These are phyloP conservation scores for Tapera naevia DNA, from an alignment of 2,797 vertebrate species.

Conservation along the genomic window DNA sequence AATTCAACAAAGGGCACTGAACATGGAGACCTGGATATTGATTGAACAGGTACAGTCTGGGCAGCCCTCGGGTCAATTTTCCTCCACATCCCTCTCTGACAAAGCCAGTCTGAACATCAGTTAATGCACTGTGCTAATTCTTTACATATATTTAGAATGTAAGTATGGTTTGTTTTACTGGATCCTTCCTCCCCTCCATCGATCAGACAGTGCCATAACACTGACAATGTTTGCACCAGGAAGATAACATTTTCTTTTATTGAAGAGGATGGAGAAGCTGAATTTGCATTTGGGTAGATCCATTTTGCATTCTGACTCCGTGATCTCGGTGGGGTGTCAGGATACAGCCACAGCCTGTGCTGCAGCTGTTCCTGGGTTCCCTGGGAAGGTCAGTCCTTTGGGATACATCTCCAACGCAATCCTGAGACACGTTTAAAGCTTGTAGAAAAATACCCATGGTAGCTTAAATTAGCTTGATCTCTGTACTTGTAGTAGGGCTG, in stretches of 20 bases:
- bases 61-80: not conserved
- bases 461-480: not conserved
- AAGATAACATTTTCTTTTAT: not conserved
- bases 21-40: not conserved
- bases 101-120: not conserved
- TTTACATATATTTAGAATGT: not conserved
- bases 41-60: not conserved
- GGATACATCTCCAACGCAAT: not conserved
- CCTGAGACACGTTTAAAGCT: not conserved
- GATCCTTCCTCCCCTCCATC: not conserved
- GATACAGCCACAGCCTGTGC: not conserved
- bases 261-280: not conserved
- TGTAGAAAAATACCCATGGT: not conserved
- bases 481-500: not conserved
- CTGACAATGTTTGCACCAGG: not conserved
- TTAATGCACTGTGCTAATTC: not conserved
- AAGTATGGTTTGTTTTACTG: not conserved
- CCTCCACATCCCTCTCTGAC: not conserved
- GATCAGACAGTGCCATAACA: not conserved
- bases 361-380: not conserved
- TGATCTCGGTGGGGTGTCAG: not conserved
- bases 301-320: not conserved
- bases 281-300: not conserved
- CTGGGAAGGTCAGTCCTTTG: not conserved
- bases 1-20: not conserved